Evolutionary conservation across 2,113 vertebrate genomes (phyloP), one percentile per base, ranked within the genome.

Genomic region (Malurus melanocephalus): DNA sequence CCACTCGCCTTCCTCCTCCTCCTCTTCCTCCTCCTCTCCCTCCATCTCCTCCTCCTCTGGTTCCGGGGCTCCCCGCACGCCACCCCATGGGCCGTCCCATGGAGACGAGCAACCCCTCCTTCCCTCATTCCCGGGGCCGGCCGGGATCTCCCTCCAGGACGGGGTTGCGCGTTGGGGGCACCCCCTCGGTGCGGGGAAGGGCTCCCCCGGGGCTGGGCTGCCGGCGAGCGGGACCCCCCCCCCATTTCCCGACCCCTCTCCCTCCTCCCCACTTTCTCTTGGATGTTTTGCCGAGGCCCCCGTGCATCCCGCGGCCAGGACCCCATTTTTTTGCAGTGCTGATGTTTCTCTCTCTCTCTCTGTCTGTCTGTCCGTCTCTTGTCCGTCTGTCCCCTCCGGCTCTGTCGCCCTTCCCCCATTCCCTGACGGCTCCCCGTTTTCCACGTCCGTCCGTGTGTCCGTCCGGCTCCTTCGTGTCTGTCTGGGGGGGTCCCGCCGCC

Each of bases 301-400:
- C n/a, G 7, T 23, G 56, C 87, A 49, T 53, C 88, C 85, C 60
- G 51, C 52, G 72, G 72, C 80, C 88, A 94, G 94, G 94, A 89
- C 22, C 65, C 71, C 62, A 84, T 87, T 89, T 91, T 86, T 96
- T 96, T 96, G 93, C 96, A 93, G 96, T 94, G 94, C 95, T 96
- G 97, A 97, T 93, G 92, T 96, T 85, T 97, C 93, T 98, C 96
- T 98, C 51, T 98, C 93, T 97, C 96, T 97, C 95, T 97, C 96
- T 97, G 26, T 94, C 93, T 97, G 94, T 97, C 96, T 97, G 93
- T 97, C 97, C 95, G 96, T 97, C 96, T 96, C 95, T 97, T 95
- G 97, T 96, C 92, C 89, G 94, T 96, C 95, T 94, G 97, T 95
- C 96, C 96, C 94, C 96, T 97, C 95, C 94, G 94, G 97, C 74